Evolutionary conservation across 2,888 invertebrate species (phyloP).

Genomic region (Lithodes maja): DNA sequence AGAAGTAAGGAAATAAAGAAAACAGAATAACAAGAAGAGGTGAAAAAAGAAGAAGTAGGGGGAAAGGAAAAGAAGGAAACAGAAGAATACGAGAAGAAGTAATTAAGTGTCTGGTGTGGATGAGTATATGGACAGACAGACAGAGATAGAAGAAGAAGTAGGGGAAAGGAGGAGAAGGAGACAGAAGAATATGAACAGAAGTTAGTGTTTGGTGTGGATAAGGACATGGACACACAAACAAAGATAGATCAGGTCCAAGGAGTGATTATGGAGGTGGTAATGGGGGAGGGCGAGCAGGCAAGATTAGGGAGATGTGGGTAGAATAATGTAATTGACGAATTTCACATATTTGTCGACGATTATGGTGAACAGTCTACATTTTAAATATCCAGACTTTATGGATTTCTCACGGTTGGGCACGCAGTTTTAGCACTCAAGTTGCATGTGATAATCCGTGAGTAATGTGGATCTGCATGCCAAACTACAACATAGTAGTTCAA

Average conservation of each 20-base stretch:
- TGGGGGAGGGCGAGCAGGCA: neutral
- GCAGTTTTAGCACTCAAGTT: too few species aligned
- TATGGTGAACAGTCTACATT: too few species aligned
- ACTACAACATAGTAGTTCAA: too few species aligned
- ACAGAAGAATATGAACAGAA: neutral
- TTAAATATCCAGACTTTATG: too few species aligned
- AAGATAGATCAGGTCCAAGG: neutral
- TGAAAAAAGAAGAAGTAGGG: neutral
- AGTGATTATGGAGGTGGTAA: neutral
- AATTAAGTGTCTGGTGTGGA: neutral
- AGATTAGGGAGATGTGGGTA: neutral
- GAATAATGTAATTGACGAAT: neutral
- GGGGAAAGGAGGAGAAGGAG: conserved; percentile 2
- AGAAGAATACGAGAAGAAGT: neutral
- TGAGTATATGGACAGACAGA: neutral
- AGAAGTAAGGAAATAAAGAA: neutral
- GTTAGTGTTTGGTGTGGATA: too few species aligned
- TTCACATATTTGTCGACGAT: too few species aligned
- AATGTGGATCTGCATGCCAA: too few species aligned
- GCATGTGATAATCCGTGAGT: too few species aligned
- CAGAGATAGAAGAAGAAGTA: neutral
- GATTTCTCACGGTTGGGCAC: too few species aligned
- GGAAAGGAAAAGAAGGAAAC: neutral
- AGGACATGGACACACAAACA: too few species aligned
- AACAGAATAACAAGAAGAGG: neutral